Conservation (phyloP, 2,888 invertebrate species). For the Noctua janthina region DNA sequence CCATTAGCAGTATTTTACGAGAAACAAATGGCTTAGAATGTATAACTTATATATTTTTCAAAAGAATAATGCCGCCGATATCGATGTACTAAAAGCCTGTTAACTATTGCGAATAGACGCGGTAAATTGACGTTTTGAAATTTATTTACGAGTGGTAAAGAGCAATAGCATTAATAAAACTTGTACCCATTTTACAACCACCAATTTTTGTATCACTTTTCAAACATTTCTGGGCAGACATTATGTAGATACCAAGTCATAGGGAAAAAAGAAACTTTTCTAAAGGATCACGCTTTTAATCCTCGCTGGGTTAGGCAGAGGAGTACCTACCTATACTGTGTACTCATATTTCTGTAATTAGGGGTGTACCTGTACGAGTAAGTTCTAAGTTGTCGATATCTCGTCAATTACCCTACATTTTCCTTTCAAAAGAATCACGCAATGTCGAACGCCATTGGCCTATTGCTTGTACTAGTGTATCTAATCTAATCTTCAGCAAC, state of each 20-base stretch:
- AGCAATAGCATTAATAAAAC: neutral
- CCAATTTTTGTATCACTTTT: neutral
- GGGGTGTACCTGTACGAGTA: neutral
- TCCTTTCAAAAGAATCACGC: conserved; percentile 15
- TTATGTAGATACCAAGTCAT: neutral
- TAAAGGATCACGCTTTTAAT: neutral
- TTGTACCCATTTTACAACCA: neutral
- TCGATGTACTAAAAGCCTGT: conserved; percentile 20
- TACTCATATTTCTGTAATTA: neutral
- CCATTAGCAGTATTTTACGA: conserved; percentile 47
- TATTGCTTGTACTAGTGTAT: conserved; percentile 35
- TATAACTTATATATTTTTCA: neutral
- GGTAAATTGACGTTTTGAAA: neutral
- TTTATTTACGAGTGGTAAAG: neutral
- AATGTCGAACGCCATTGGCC: conserved; percentile 13
- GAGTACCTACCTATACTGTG: neutral
- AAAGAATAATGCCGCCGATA: neutral
- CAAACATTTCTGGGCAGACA: neutral
- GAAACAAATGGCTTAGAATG: conserved; percentile 9
- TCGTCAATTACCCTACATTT: conserved; percentile 11
- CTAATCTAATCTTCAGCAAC: conserved; percentile 47
- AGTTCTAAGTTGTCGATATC: neutral
- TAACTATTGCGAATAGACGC: neutral
- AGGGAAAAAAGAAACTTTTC: neutral
- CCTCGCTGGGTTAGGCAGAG: neutral